Conservation (phyloP, 2,113 vertebrate genomes). For the Rhea pennata region DNA sequence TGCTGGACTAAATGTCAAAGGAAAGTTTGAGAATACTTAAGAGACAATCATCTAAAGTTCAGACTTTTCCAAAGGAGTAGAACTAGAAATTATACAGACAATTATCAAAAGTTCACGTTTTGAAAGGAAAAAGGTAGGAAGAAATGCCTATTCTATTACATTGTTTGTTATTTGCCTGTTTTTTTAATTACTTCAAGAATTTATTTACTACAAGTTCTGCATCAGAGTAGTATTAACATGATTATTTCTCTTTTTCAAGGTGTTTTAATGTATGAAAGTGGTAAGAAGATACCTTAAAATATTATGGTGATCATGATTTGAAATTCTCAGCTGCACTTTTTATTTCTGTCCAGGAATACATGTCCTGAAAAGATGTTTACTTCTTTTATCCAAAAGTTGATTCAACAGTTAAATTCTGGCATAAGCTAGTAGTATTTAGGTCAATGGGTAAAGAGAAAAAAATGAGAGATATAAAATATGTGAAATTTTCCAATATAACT, state of each 20-base stretch:
- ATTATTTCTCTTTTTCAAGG: slow-evolving; percentile 2
- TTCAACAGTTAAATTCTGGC: not conserved
- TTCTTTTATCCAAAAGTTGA: not conserved
- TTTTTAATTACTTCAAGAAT: slow-evolving; percentile 11
- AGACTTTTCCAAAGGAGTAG: slow-evolving; percentile 63
- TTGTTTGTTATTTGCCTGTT: slow-evolving; percentile 13
- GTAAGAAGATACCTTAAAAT: not conserved
- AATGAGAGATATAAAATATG: not conserved
- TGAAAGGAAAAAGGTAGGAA: slow-evolving; percentile 15
- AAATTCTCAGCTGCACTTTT: slow-evolving; percentile 1
- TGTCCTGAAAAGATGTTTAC: not conserved
- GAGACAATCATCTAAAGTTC: slow-evolving; percentile 76
- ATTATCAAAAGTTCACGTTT: slow-evolving; percentile 74
- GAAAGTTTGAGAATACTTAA: slow-evolving; percentile 71
- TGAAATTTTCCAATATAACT: not conserved
- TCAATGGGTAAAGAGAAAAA: not conserved
- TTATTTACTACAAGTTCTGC: slow-evolving; percentile 4
- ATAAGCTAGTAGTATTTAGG: not conserved
- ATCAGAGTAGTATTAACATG: not conserved
- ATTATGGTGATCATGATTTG: slow-evolving; percentile 3
- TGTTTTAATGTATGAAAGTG: not conserved
- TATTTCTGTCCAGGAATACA: not conserved
- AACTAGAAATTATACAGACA: slow-evolving; percentile 59
- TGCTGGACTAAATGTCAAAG: slow-evolving; percentile 65
- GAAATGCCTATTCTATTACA: slow-evolving; percentile 14